A percentile compares a stretch with the other conserved stretches of the same genome.
These are phyloP conservation scores for Schizopygopsis malacanthus DNA, from an alignment of 2,797 vertebrate species.

Conservation along the genomic window DNA sequence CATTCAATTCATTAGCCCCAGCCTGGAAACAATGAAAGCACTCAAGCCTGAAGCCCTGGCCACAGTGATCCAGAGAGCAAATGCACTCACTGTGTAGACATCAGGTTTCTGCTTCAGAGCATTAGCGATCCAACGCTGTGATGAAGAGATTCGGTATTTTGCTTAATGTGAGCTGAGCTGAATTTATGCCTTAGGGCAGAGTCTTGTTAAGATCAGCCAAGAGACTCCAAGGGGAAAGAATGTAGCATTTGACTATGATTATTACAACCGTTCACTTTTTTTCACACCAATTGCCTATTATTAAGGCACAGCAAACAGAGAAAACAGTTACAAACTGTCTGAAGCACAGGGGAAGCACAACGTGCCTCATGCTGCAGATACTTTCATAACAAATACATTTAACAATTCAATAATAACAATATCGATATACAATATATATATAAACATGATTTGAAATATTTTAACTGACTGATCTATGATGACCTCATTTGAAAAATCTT, in stretches of 20 bases:
- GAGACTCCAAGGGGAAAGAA: conserved; percentile 43
- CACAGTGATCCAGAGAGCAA: conserved; percentile 47
- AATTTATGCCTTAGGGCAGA: conserved; percentile 36
- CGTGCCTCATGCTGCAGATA: not conserved
- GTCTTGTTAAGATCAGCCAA: conserved; percentile 35
- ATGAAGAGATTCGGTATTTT: conserved; percentile 42
- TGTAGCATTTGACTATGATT: conserved; percentile 49
- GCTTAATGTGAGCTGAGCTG: conserved; percentile 42
- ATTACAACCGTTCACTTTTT: conserved; percentile 19
- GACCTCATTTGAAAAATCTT: not conserved
- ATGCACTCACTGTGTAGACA: conserved; percentile 38
- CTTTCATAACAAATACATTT: conserved; percentile 3
- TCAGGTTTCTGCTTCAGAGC: conserved; percentile 47
- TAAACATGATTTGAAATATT: not conserved
- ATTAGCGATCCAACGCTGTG: conserved; percentile 22
- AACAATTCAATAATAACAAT: not conserved
- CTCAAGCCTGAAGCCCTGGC: conserved; percentile 49
- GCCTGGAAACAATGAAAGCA: conserved; percentile 53
- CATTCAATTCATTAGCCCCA: conserved; percentile 70
- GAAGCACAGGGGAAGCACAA: not conserved
- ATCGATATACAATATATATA: not conserved
- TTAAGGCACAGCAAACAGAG: conserved; percentile 2
- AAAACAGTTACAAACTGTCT: not conserved
- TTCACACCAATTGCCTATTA: conserved; percentile 3
- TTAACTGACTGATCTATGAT: not conserved